phyloP scores from a whole-genome alignment of 1,140 invertebrate genomes.

The Agraylea sexmaculata region DNA sequence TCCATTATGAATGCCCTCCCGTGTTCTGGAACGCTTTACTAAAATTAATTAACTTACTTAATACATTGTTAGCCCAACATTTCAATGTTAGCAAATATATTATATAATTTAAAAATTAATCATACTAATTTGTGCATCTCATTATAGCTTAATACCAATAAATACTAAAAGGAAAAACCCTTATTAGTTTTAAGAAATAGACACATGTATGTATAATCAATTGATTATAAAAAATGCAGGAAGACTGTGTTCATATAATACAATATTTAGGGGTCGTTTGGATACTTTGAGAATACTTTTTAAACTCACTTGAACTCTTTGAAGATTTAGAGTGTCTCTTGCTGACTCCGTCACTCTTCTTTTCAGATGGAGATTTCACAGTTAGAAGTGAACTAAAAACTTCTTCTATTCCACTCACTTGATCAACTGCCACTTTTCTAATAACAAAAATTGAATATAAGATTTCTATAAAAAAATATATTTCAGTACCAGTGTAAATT shows the following conservation, averaged over 20 bases:
- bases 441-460: not conserved
- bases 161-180: not conserved
- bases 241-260: not conserved
- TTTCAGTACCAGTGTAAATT: not conserved
- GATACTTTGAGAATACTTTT: conserved; percentile 9
- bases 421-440: conserved; percentile 9
- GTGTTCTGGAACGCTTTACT: conserved; percentile 19
- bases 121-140: not conserved
- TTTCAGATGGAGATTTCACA: conserved; percentile 11
- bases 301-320: conserved; percentile 16
- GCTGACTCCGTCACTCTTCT: conserved; percentile 11
- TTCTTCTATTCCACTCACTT: conserved; percentile 17
- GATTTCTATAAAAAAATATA: conserved; percentile 4
- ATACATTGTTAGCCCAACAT: not conserved
- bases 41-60: conserved; percentile 8
- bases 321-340: conserved; percentile 17
- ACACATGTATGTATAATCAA: no score
- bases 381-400: conserved; percentile 15
- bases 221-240: not conserved
- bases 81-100: not conserved
- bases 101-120: not conserved
- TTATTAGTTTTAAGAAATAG: no score
- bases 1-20: conserved; percentile 18
- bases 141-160: not conserved
- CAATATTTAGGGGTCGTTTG: not conserved